Conservation (phyloP, 92 coral and sea anemone species). For the Porites divaricata region DNA sequence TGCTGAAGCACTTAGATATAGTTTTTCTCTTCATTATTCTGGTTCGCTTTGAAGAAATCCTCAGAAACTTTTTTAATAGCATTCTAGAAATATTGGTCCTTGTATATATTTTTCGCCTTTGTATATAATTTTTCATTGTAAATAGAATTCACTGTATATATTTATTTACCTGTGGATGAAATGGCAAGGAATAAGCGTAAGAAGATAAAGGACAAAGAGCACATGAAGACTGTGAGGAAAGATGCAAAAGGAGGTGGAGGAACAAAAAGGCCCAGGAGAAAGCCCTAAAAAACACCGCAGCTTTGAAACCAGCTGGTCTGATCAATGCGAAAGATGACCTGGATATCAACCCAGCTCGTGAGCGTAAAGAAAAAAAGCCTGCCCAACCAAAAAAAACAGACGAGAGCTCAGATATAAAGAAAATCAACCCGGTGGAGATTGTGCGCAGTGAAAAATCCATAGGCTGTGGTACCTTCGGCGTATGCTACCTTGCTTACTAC, state of each 20-base stretch:
- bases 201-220: slow-evolving; percentile 13
- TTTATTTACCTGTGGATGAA: not conserved
- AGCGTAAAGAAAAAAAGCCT: not conserved
- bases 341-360: not conserved
- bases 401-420: not conserved
- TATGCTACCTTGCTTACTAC: slow-evolving; percentile 56
- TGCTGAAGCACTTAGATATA: not conserved
- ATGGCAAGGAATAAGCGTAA: slow-evolving; percentile 40
- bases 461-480: slow-evolving; percentile 49
- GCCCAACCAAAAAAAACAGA: not conserved
- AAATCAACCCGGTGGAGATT: not conserved
- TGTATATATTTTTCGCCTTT: no score
- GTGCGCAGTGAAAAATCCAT: not conserved
- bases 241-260: slow-evolving; percentile 40
- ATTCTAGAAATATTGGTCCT: no score
- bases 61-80: no score
- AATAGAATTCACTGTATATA: no score
- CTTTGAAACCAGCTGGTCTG: not conserved
- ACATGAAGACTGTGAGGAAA: slow-evolving; percentile 10
- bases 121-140: no score
- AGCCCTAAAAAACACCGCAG: slow-evolving; percentile 19
- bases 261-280: slow-evolving; percentile 36
- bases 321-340: not conserved
- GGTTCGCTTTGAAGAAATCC: not conserved
- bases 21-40: slow-evolving; percentile 4